Evolutionary conservation across 2,888 invertebrate species (phyloP), one percentile per base, ranked within the genome.

Genomic region (Brenthis ino): DNA sequence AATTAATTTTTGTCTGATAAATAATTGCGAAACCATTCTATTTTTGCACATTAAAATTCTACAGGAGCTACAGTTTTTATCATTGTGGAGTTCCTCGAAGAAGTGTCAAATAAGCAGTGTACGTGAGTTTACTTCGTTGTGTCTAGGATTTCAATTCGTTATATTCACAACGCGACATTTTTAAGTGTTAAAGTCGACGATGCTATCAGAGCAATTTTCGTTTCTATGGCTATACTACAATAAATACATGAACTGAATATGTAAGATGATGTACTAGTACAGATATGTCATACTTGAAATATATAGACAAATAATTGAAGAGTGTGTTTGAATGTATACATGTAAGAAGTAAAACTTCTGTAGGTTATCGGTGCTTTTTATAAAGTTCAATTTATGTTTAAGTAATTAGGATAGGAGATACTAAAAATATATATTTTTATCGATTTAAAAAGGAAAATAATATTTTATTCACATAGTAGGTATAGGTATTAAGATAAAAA

Each of bases 71-170:
- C 24, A 65, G 56, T 70, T 65, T 68, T 68, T 70, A 61, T 67
- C 60, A 68, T 68, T 64, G 61, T 53, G 54, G 37, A 48, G 56
- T 68, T 57, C 61, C 54, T n/a, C 54, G 65, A 57, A 64, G 58
- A 63, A 64, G 63, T 71, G 65, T 58, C 71, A 58, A 68, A 71
- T 68, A 66, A 71, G 48, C 68, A 37, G 16, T 58, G 43, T 57
- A 68, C 68, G 65, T 68, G 65, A 64, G 60, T 24, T 70, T 61
- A 61, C 61, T 63, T 58, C 28, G 53, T 1, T 43, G 13, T 24
- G 53, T 53, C 63, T 68, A 64, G 55, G 28, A 48, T 56, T 24
- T 54, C 28, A 55, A 67, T 63, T 56, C 56, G 55, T 51, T 57
- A 56, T 63, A 55, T 63, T 51, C 67, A 63, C 50, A 60, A 14